Evolutionary conservation across 1,140 invertebrate species (phyloP).

Genomic region (Diabrotica undecimpunctata): DNA sequence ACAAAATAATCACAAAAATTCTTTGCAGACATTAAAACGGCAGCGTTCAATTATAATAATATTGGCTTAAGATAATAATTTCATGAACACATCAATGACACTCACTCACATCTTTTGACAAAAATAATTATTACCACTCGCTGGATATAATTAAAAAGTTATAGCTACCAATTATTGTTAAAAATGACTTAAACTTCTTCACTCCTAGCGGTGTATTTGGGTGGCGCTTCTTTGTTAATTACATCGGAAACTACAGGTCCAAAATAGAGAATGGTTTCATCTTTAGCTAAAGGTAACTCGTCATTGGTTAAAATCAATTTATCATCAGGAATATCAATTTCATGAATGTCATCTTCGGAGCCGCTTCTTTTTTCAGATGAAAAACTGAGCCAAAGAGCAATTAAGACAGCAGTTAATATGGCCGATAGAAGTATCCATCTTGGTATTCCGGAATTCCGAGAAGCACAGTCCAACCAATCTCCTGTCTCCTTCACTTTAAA

Average conservation of each 20-base stretch:
- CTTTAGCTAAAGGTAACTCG: constrained; percentile 14
- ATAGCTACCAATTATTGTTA: not conserved
- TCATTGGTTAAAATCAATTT: constrained; percentile 22
- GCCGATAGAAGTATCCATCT: constrained; percentile 32
- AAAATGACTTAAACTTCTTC: constrained; percentile 22
- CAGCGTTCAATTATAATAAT: too few relatives aligned
- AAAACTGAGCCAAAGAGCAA: constrained; percentile 32
- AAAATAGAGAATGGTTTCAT: constrained; percentile 9
- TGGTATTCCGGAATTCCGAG: constrained; percentile 37
- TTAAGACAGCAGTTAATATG: constrained; percentile 31
- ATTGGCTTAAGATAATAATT: too few relatives aligned
- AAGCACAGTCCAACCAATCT: constrained; percentile 40
- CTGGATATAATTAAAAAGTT: not conserved
- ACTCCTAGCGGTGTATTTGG: constrained; percentile 21
- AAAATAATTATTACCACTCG: not conserved
- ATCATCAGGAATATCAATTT: constrained; percentile 22
- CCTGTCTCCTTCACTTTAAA: constrained; percentile 21
- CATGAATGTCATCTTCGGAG: constrained; percentile 7
- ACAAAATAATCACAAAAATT: too few relatives aligned
- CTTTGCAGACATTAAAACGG: too few relatives aligned
- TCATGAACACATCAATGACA: too few relatives aligned
- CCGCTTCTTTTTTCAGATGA: constrained; percentile 24
- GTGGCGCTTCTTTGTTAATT: constrained; percentile 9
- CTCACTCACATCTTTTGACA: not conserved
- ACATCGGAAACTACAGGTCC: not conserved